phyloP scores from a whole-genome alignment of 2,888 invertebrate species.

The Pilophorus perplexus region DNA sequence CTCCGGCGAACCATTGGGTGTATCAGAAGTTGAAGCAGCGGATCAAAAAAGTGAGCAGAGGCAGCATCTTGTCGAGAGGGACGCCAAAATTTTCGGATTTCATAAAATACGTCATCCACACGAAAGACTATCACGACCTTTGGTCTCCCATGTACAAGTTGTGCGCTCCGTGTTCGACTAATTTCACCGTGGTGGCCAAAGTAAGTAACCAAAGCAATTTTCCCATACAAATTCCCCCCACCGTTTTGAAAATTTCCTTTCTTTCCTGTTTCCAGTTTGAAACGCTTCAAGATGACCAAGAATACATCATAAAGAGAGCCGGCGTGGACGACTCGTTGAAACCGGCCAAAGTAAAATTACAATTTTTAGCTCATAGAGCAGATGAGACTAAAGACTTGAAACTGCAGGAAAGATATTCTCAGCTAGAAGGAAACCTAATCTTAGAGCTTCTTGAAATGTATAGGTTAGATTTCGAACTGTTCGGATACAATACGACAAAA shows the following conservation, averaged over 20 bases:
- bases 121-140: conserved; percentile 71
- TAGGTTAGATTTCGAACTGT: conserved; percentile 67
- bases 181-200: conserved; percentile 64
- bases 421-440: conserved; percentile 65
- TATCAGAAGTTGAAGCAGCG: conserved; percentile 68
- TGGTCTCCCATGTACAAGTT: conserved; percentile 79
- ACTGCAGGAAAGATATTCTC: conserved; percentile 72
- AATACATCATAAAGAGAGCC: conserved; percentile 74
- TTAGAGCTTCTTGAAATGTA: conserved; percentile 63
- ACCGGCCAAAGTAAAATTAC: conserved; percentile 55
- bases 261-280: conserved; percentile 54
- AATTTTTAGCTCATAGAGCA: conserved; percentile 37
- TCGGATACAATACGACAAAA: conserved; percentile 56
- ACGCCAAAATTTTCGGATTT: conserved; percentile 77
- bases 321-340: conserved; percentile 71
- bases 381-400: conserved; percentile 60
- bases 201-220: conserved; percentile 51
- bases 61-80: conserved; percentile 11
- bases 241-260: no score
- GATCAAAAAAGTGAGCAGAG: conserved; percentile 35
- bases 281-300: conserved; percentile 73
- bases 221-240: no score
- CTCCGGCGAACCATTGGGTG: conserved; percentile 76
- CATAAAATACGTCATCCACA: conserved; percentile 68
- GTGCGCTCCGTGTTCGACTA: conserved; percentile 76